These are phyloP conservation scores for Dendrolimus pini DNA, from an alignment of 2,888 invertebrate species.

Conservation along the genomic window DNA sequence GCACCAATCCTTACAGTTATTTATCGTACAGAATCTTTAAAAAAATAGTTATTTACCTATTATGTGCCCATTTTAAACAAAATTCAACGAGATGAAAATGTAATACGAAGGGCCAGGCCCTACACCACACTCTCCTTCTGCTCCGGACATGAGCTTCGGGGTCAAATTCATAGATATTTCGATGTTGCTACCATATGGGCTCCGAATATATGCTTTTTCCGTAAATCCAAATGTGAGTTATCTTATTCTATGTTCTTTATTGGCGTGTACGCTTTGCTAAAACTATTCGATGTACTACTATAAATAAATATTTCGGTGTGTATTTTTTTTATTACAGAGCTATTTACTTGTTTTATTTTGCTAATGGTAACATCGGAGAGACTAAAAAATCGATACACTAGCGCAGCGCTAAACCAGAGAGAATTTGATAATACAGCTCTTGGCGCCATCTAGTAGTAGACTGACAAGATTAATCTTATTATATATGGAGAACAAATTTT, in stretches of 20 bases:
- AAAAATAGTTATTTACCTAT: constrained; percentile 66
- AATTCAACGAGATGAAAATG: constrained; percentile 61
- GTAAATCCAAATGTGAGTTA: constrained; percentile 5
- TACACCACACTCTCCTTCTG: constrained; percentile 69
- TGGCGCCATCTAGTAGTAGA: constrained; percentile 47
- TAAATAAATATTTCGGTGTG: background rate
- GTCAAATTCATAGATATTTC: constrained; percentile 74
- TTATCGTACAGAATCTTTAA: constrained; percentile 11
- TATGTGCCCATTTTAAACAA: constrained; percentile 75
- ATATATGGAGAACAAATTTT: background rate
- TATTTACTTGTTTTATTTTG: background rate
- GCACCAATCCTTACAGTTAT: constrained; percentile 12
- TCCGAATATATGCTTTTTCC: constrained; percentile 12
- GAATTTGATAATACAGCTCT: constrained; percentile 26
- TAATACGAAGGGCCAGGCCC: constrained; percentile 73
- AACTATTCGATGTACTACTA: background rate
- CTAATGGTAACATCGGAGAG: constrained; percentile 33
- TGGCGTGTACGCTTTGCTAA: too few species aligned
- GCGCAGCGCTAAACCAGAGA: constrained; percentile 64
- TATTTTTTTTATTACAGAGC: background rate
- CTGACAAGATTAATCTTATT: background rate
- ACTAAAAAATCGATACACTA: constrained; percentile 64
- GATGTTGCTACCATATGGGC: constrained; percentile 51
- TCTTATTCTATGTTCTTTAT: background rate
- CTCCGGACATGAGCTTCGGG: constrained; percentile 75